These are phyloP conservation scores for Sebastes minor DNA, from an alignment of 2,797 vertebrate species.

Conservation along the genomic window DNA sequence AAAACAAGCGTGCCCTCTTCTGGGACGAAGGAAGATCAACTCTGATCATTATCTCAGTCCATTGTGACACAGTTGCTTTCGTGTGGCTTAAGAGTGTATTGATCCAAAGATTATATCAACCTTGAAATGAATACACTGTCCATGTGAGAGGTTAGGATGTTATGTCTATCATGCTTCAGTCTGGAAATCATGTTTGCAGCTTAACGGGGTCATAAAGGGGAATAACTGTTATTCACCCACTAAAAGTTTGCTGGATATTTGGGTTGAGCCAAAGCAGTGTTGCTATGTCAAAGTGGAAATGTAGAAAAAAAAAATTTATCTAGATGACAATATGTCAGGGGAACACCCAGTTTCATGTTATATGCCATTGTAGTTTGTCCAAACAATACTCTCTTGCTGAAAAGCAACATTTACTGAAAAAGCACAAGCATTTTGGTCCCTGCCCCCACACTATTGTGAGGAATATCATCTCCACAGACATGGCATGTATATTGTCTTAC, in stretches of 20 bases:
- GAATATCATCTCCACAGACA: not conserved
- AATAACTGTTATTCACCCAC: not conserved
- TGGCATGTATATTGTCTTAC: not conserved
- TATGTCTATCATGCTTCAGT: not conserved
- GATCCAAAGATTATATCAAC: constrained; percentile 42
- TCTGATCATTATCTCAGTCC: constrained; percentile 28
- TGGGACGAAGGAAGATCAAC: not conserved
- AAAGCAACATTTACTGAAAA: not conserved
- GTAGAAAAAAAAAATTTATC: not conserved
- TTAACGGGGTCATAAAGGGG: not conserved
- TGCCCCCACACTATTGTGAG: not conserved
- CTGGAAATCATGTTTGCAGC: not conserved
- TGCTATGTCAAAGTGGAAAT: no score
- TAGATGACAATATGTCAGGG: not conserved
- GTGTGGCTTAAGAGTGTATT: constrained; percentile 18
- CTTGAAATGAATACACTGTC: constrained; percentile 10
- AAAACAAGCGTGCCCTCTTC: not conserved
- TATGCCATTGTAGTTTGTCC: not conserved
- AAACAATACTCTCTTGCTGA: not conserved
- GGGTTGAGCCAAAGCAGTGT: no score
- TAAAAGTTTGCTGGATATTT: not conserved
- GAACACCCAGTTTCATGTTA: not conserved
- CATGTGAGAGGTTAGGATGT: not conserved
- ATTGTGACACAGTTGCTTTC: constrained; percentile 23
- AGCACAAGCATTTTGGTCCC: not conserved